Conservation (phyloP, 2,797 vertebrate species). For the Ctenopoma kingsleyae region DNA sequence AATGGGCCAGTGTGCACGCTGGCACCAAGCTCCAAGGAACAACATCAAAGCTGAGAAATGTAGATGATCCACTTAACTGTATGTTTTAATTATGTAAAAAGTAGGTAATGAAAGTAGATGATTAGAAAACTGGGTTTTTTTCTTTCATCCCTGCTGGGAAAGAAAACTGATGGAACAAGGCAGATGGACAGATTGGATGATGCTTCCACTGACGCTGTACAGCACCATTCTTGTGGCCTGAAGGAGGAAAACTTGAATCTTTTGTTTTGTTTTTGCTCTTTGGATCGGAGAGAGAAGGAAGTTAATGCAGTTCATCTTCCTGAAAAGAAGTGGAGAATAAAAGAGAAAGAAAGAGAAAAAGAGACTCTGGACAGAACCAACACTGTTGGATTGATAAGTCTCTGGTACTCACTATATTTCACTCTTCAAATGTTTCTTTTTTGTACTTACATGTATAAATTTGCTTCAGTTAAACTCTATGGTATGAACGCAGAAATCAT, state of each 20-base stretch:
- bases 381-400: constrained; percentile 69
- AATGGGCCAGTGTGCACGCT: constrained; percentile 26
- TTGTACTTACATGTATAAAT: constrained; percentile 66
- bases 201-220: constrained; percentile 75
- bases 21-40: constrained; percentile 39
- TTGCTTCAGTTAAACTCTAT: constrained; percentile 75
- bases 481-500: constrained; percentile 74
- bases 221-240: constrained; percentile 52
- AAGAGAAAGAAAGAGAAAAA: constrained; percentile 62
- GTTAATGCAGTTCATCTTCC: constrained; percentile 43
- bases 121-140: constrained; percentile 55
- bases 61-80: constrained; percentile 58
- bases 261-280: constrained; percentile 47
- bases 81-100: constrained; percentile 70
- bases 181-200: constrained; percentile 56
- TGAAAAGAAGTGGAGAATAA: constrained; percentile 43
- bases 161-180: constrained; percentile 47
- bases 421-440: constrained; percentile 62
- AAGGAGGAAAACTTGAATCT: constrained; percentile 65
- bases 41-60: constrained; percentile 59
- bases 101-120: constrained; percentile 66
- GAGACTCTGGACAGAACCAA: constrained; percentile 80
- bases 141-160: constrained; percentile 40
- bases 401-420: constrained; percentile 67
- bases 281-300: constrained; percentile 48